Percentiles rank a stretch among this genome's conserved stretches.
Conservation (phyloP, 2,113 vertebrate species). For the Marmota flaviventris region DNA sequence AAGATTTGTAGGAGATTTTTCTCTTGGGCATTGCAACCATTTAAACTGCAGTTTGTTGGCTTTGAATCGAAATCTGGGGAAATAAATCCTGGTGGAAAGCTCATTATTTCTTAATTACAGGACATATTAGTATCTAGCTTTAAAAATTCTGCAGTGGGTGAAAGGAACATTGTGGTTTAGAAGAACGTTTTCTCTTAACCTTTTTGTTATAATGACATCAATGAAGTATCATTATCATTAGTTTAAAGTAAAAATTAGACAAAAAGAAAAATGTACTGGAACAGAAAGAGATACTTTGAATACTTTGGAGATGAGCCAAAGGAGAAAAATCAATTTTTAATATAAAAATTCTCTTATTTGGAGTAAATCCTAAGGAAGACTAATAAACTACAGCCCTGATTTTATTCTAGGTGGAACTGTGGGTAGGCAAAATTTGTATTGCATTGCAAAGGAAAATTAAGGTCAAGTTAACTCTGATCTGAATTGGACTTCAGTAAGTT, state of each 20-base stretch:
- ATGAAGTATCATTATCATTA: conserved; percentile 71
- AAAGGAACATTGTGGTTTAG: conserved; percentile 62
- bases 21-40: conserved; percentile 72
- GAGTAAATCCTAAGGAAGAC: conserved; percentile 30
- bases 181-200: conserved; percentile 63
- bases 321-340: background rate
- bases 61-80: conserved; percentile 76
- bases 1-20: conserved; percentile 70
- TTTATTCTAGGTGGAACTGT: background rate
- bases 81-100: conserved; percentile 80
- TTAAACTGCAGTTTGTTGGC: conserved; percentile 69
- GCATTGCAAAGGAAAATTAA: background rate
- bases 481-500: conserved; percentile 2
- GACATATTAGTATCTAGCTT: conserved; percentile 67
- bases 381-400: background rate
- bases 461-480: background rate
- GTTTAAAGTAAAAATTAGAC: conserved; percentile 69
- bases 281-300: conserved; percentile 34
- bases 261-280: conserved; percentile 31
- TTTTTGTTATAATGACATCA: conserved; percentile 65
- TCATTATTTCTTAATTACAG: conserved; percentile 83
- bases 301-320: conserved; percentile 26
- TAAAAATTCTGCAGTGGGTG: conserved; percentile 36
- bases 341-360: conserved; percentile 9
- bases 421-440: background rate